These are phyloP conservation scores for Urocyon cinereoargenteus DNA, from an alignment of 2,797 vertebrate species.

Conservation along the genomic window DNA sequence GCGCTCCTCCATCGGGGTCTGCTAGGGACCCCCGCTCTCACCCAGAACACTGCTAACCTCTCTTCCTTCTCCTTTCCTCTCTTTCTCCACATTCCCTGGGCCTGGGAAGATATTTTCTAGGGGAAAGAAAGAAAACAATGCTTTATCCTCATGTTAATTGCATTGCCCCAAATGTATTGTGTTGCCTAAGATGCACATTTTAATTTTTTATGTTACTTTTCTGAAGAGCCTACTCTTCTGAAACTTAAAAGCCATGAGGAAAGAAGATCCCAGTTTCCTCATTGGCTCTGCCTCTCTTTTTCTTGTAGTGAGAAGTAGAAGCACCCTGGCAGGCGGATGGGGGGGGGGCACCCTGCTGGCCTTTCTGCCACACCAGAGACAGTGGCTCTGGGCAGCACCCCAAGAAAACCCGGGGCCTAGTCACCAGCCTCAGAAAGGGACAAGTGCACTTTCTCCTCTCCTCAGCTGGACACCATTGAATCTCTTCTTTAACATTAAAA, in stretches of 20 bases:
- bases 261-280: neutral
- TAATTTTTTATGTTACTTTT: neutral
- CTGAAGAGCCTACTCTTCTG: neutral
- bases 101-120: neutral
- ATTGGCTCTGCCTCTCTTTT: neutral
- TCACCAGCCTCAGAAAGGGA: rapidly evolving
- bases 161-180: neutral
- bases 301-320: neutral
- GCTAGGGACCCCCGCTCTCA: neutral
- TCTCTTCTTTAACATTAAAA: neutral
- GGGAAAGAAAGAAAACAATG: neutral
- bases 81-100: neutral
- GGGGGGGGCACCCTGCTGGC: neutral
- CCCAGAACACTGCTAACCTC: neutral
- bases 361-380: neutral
- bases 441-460: neutral
- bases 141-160: neutral
- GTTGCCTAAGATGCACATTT: neutral
- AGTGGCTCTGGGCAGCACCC: neutral
- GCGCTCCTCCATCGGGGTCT: neutral
- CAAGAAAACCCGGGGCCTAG: neutral
- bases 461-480: neutral
- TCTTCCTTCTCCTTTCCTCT: neutral
- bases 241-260: neutral
- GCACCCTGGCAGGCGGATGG: neutral